Evolutionary conservation across 2,113 vertebrate species (phyloP), one percentile per base, ranked within the genome.

Genomic region (Rhea pennata): DNA sequence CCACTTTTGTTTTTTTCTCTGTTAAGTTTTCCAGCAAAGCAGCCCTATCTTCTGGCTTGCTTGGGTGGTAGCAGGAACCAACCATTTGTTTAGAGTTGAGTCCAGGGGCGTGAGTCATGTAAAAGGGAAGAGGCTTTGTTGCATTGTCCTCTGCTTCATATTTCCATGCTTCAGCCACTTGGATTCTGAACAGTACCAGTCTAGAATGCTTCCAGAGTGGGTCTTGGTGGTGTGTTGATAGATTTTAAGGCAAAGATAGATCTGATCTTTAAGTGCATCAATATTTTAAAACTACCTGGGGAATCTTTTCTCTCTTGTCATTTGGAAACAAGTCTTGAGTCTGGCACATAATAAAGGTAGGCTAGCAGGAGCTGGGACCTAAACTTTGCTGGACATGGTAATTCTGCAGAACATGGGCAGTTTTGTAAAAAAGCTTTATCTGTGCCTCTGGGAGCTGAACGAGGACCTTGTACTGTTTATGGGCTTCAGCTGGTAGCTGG

Each of bases 21-120:
- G 9, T 59, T 79, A 82, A 79, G 10, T 62, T 39, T 42, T 78
- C 20, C 15, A 33, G 11, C 48, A 61, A 78, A 84, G 13, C 39
- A 72, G 24, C 23, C 3, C 42, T 53, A 33, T 61, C 8, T 23
- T 61, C 40, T 78, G 39, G 6, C 42, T 84, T 93, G 48, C 40
- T 84, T 54, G 39, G 14, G 22, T 64, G 17, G 21, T 81, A 69
- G 61, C 17, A 84, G 46, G 31, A 58, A 42, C 9, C 10, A 59
- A 17, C 2, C 16, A 19, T 88, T 92, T 83, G n/a, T 46, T 88
- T 22, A 36, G 19, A 44, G 8, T 36, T 51, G 14, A 59, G 56
- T 42, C 29, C n/a, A 27, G 26, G 24, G 17, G 12, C 33, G 53
- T 0, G 0, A 87, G 20, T 24, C 64, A 23, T 53, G 46, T 33